phyloP scores from a whole-genome alignment of 2,113 vertebrate genomes.

The Gambusia affinis region DNA sequence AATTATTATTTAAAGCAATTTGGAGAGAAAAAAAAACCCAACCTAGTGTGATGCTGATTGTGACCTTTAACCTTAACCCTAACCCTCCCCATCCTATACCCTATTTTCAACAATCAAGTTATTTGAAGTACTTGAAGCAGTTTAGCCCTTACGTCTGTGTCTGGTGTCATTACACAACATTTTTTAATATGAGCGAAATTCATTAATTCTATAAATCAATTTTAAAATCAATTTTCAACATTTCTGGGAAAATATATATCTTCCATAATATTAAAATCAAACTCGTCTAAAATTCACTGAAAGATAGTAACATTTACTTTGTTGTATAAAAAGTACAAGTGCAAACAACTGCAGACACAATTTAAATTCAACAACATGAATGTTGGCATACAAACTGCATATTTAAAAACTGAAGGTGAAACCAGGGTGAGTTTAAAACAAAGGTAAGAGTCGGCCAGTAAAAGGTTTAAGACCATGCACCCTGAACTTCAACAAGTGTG shows the following conservation, averaged over 20 bases:
- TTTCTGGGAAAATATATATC: background rate
- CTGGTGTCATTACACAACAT: background rate
- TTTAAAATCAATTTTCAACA: background rate
- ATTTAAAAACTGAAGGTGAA: background rate
- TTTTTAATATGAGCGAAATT: background rate
- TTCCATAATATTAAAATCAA: background rate
- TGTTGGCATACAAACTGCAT: background rate
- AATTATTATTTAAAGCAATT: too few species aligned
- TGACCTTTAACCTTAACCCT: too few species aligned
- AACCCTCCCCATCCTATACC: too few species aligned
- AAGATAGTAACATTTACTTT: background rate
- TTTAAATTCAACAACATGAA: background rate
- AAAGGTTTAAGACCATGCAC: constrained; percentile 4
- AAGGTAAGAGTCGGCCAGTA: background rate
- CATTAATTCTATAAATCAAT: background rate
- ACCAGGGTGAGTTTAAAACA: constrained; percentile 15
- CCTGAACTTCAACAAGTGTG: constrained; percentile 36
- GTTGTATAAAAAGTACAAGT: too few species aligned
- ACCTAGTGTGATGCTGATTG: too few species aligned
- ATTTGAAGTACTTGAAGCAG: background rate
- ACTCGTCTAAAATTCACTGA: background rate
- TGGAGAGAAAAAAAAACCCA: too few species aligned
- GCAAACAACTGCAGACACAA: background rate
- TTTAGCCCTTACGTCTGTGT: background rate
- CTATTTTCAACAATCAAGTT: too few species aligned